phyloP scores from a whole-genome alignment of 2,797 vertebrate genomes.

The Alfaro cultratus region DNA sequence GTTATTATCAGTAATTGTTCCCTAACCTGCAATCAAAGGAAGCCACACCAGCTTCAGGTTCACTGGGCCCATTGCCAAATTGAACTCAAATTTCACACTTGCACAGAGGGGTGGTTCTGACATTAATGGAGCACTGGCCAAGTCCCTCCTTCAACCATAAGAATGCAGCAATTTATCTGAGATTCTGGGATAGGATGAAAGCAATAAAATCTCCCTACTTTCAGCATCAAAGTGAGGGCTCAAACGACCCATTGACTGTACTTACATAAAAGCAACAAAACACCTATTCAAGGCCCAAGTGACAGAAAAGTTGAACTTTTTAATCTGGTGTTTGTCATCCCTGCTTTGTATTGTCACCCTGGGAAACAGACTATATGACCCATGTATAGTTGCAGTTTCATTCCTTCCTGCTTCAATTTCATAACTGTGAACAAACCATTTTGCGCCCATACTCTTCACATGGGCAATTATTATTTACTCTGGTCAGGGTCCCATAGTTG shows the following conservation, averaged over 20 bases:
- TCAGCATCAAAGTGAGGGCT: neutral
- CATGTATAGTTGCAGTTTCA: neutral
- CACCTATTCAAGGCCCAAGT: neutral
- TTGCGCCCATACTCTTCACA: neutral
- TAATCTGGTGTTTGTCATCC: neutral
- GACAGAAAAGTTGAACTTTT: neutral
- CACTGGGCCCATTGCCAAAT: neutral
- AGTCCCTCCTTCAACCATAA: neutral
- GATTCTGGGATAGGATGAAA: neutral
- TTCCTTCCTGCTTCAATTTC: neutral
- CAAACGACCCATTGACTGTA: neutral
- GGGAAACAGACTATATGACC: neutral
- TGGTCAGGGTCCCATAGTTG: neutral
- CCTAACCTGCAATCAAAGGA: neutral
- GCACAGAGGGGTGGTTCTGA: neutral
- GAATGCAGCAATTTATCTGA: neutral
- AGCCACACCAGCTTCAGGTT: neutral
- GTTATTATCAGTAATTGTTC: neutral
- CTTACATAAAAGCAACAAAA: neutral
- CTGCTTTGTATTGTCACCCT: neutral
- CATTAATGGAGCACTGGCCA: neutral
- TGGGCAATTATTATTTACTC: neutral
- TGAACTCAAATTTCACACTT: neutral
- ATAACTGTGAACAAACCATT: neutral
- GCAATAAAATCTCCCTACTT: neutral